Base-by-base conservation (phyloP, 2,888 invertebrate genomes). In the Ceratothoa steindachneri region DNA sequence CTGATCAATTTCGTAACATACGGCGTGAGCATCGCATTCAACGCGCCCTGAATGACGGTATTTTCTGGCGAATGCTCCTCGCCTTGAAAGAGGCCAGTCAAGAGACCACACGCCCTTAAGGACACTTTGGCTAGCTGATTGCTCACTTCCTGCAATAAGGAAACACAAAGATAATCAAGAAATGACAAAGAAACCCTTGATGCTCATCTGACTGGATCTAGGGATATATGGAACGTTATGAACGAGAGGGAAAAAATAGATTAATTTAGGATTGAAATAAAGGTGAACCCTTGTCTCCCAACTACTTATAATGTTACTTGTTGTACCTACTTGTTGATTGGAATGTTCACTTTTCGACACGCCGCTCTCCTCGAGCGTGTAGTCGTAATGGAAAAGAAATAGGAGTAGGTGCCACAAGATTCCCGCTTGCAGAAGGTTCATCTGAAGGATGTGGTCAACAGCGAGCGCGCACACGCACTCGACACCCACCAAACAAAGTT, bases 361-460 rank as follows among this genome's bases (percentile, higher is more conserved):
- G 0, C 97, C 98, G 69, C 97, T 94, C 86, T 99, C 98, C 74
- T 97, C 93, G 81, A 99, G 87, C 2, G 99, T 99, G 85, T 92
- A 99, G 86, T 99, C 99, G 85, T 97, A 99, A 77, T 91, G 91
- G 84, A 99, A 94, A 84, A 93, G 90, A 81, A 93, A 92, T 0
- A 93, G 88, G 52, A 99, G 85, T 69, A 99, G 86, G 82, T 96
- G 95, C 92, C 95, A 98, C 2, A 99, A 84, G 0, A 92, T 93
- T 7, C 97, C 98, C 0, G 92, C 80, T 79, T 91, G 90, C 12
- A 94, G 88, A 30, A 97, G 85, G 83, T 90, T 90, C 84, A 91
- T 88, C 84, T 99, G 97, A 29, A 97, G 88, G 80, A 90, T 89
- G 68, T 91, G 89, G 83, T 95, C 93, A n/a, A 90, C 89, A 0